Base-by-base conservation (phyloP, 2,888 invertebrate genomes). In the Corbicula japonica region DNA sequence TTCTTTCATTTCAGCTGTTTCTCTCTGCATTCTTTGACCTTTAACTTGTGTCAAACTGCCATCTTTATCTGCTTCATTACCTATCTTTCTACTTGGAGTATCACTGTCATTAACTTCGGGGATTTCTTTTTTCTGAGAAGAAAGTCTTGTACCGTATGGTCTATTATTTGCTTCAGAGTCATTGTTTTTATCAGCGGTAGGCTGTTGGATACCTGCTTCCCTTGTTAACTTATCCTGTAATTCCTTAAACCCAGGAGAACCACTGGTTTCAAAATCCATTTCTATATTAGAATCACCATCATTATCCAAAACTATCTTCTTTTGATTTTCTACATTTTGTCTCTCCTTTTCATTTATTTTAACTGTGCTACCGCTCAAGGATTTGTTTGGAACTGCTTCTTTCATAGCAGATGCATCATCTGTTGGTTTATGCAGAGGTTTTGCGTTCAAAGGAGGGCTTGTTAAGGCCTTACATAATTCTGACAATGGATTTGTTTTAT, bases 1-100 rank as follows among this genome's bases (percentile, higher is more conserved):
- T 41, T 74, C 70, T 28, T 69, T 66, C 5, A 79, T 56, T 21
- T 79, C 70, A 21, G 62, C 44, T 28, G 62, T 46, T 30, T 46
- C 62, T 44, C 46, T 41, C 8, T 23, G 28, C 44, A 8, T 18
- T 46, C 28, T 44, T 18, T 28, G 46, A 18, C 32, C 62, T 46
- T 62, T 62, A 10, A 62, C 44, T 26, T 26, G 21, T 1, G 21
- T n/a, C n/a, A n/a, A 26, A 41, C 30, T 12, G 18, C n/a, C 62
- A n/a, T 30, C 30, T 15, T 15, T 10, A 6, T 62, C 46, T 2
- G n/a, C n/a, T 18, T 62, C 46, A 30, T 30, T 62, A 41, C 44
- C 32, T 28, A 28, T 30, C 6, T 44, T 46, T 18, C 38, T 30
- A n/a, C 48, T n/a, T 48, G n/a, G n/a, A n/a, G n/a, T n/a, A 6